Base-by-base conservation (phyloP, 2,888 invertebrate genomes). In the Nudaria mundana region DNA sequence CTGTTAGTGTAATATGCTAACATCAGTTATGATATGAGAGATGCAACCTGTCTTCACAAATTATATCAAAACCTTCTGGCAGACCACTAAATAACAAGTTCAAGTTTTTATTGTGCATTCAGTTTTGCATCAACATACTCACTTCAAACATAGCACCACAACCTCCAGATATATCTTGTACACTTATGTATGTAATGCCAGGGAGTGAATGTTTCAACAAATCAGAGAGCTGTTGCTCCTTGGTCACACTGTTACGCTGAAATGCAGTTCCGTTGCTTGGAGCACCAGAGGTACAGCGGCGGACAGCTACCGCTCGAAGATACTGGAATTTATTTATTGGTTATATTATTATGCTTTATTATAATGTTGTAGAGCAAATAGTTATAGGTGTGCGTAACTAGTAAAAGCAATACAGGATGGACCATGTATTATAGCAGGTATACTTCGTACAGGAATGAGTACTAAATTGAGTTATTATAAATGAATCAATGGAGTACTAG, bases 111-210 rank as follows among this genome's bases (percentile, higher is more conserved):
- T n/a, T n/a, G n/a, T n/a, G n/a, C n/a, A n/a, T n/a, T n/a, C n/a
- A n/a, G n/a, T n/a, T n/a, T n/a, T n/a, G n/a, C n/a, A n/a, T n/a
- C n/a, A n/a, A n/a, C n/a, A n/a, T n/a, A n/a, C n/a, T n/a, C n/a
- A 93, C 91, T 79, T 94, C 94, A 76, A 92, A 95, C 94, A 95
- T 95, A 10, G 94, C 94, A 1, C 95, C 95, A 71, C 95, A 94
- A 32, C 95, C 93, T 40, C 95, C 95, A 10, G 94, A 94, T 30
- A 94, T 92, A 64, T 95, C 95, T 42, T 90, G 87, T 1, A 94
- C 92, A 65, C 91, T 89, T 38, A 94, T 90, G 30, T 85, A 80
- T 6, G 90, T 89, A 7, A 94, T 93, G 33, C 90, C 85, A 0
- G 94, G 94, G 66, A 94, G 88, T 0, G 82, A 59, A n/a, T 63